Evolutionary conservation across 2,113 vertebrate genomes (phyloP), one percentile per base, ranked within the genome.

Genomic region (Haplotaxodon microlepis): DNA sequence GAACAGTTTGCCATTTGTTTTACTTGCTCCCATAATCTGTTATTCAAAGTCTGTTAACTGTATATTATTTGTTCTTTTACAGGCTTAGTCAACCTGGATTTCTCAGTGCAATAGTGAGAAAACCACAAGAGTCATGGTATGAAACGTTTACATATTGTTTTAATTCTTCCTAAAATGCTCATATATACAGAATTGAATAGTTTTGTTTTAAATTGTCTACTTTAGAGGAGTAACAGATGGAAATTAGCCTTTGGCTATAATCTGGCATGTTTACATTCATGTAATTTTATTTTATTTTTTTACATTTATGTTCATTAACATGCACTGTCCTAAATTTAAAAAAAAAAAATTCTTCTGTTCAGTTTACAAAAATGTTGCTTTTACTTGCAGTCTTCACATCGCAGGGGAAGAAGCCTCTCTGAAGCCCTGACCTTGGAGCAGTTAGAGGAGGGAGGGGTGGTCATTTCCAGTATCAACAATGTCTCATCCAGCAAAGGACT

Each of bases 401-500:
- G 86, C 9, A 94, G 96, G 7, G 93, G 91, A 57, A 78, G 92
- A 90, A 96, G 95, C 81, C 92, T 96, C 21, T 96, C 96, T 47
- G 96, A 96, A 0, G 93, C 89, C 11, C 38, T 96, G 85, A 94
- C 93, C 4, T 86, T 96, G 84, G 96, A 96, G 53, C 93, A 90
- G 47, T 90, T 91, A 7, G 94, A 92, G 1, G 84, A 84, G 3
- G 95, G 94, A 2, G 88, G 84, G 3, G 47, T 96, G 81, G 71
- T 93, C 54, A 63, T 96, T 4, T 93, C 95, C 78, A 91, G 91
- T 57, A 66, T 94, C 31, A 84, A 63, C 42, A 53, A 47, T 31
- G 66, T 16, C 40, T 81, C 91, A 13, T 79, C 81, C 8, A 59
- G 42, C 73, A 89, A 87, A 38, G 86, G 90, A 21, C 38, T 95